These are phyloP conservation scores for Drosophila rubida DNA, from an alignment of 2,888 invertebrate species.

Conservation along the genomic window DNA sequence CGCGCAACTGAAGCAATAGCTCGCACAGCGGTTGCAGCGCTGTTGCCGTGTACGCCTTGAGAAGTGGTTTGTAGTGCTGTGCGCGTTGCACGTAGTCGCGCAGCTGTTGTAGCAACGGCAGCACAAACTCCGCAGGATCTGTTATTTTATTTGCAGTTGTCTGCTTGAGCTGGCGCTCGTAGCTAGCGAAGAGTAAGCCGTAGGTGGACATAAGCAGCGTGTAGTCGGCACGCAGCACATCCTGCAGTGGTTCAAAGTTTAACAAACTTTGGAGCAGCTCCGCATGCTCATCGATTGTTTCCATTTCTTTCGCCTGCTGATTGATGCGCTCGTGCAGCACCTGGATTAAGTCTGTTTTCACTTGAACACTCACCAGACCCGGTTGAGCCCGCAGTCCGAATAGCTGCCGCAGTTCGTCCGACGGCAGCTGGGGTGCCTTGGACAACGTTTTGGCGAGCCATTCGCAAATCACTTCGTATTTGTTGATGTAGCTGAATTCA, in stretches of 20 bases:
- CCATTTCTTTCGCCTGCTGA: neutral
- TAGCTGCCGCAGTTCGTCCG: constrained; percentile 34
- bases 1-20: constrained; percentile 62
- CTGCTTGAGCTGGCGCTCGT: constrained; percentile 65
- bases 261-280: constrained; percentile 65
- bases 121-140: constrained; percentile 66
- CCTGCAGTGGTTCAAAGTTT: constrained; percentile 79
- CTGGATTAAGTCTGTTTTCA: constrained; percentile 67
- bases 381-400: constrained; percentile 77
- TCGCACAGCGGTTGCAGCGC: constrained; percentile 66
- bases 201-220: constrained; percentile 59
- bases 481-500: constrained; percentile 78
- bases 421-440: constrained; percentile 29
- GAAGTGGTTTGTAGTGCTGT: constrained; percentile 51
- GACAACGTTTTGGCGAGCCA: constrained; percentile 70
- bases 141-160: constrained; percentile 16
- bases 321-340: constrained; percentile 39
- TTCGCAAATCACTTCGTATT: constrained; percentile 81
- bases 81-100: constrained; percentile 69
- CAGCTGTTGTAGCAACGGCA: constrained; percentile 59
- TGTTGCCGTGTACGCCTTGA: constrained; percentile 48
- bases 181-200: constrained; percentile 65
- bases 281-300: constrained; percentile 25
- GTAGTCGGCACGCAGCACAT: constrained; percentile 71
- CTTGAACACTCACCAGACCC: constrained; percentile 66